These are phyloP conservation scores for Lucifuga dentata DNA, from an alignment of 2,113 vertebrate species.

Conservation along the genomic window DNA sequence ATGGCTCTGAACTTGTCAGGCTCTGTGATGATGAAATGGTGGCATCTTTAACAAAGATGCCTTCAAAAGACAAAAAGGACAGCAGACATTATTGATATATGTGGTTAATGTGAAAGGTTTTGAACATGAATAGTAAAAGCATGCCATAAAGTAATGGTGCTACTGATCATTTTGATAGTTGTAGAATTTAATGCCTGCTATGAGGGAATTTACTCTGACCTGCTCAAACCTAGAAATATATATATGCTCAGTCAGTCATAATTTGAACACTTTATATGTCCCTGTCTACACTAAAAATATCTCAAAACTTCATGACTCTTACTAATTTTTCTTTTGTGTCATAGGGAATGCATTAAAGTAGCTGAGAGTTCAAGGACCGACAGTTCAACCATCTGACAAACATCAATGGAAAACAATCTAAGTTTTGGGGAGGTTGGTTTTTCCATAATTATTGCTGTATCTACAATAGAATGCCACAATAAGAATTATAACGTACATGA, in stretches of 20 bases:
- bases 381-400: constrained; percentile 42
- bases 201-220: too few species aligned
- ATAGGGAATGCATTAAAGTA: constrained; percentile 73
- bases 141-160: too few species aligned
- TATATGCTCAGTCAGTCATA: too few species aligned
- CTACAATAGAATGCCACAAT: too few species aligned
- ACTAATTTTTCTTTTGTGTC: too few species aligned
- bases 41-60: constrained; percentile 16
- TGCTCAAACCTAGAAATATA: too few species aligned
- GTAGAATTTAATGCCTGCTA: too few species aligned
- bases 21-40: constrained; percentile 3
- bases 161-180: too few species aligned
- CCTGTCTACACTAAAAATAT: constrained; percentile 1
- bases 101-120: background rate
- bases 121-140: background rate
- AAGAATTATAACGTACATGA: too few species aligned
- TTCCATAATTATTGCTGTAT: background rate
- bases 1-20: background rate
- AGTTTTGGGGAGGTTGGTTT: constrained; percentile 75
- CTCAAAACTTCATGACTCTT: background rate
- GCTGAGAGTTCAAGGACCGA: constrained; percentile 56
- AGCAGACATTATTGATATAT: background rate
- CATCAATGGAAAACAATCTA: constrained; percentile 77
- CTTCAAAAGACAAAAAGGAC: too few species aligned
- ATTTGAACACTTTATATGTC: background rate